A percentile compares a stretch with the other conserved stretches of the same genome.
These are phyloP conservation scores for Drosophila littoralis DNA, from an alignment of 1,140 invertebrate genomes.

Conservation along the genomic window DNA sequence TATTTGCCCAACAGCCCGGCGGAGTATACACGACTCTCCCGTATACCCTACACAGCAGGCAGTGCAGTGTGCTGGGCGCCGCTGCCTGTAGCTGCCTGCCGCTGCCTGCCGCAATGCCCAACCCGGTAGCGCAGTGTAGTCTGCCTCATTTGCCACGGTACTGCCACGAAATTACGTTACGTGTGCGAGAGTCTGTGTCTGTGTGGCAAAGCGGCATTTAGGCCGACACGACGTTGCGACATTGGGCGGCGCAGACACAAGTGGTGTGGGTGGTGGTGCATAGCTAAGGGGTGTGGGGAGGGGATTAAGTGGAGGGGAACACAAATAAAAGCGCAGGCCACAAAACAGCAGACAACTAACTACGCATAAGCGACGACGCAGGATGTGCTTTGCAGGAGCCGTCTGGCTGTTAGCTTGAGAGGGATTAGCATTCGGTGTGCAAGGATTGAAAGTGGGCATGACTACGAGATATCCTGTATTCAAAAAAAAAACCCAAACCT, in stretches of 20 bases:
- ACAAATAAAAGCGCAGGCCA: slow-evolving; percentile 76
- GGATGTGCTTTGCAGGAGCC: slow-evolving; percentile 62
- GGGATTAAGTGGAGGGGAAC: not conserved
- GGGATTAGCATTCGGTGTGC: slow-evolving; percentile 18
- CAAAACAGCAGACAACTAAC: slow-evolving; percentile 76
- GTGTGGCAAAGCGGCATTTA: slow-evolving; percentile 46
- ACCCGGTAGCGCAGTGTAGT: slow-evolving; percentile 48
- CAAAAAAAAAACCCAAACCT: not conserved
- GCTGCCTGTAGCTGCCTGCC: not conserved
- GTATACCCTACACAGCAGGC: slow-evolving; percentile 44
- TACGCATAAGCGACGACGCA: slow-evolving; percentile 64
- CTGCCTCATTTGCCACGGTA: slow-evolving; percentile 56
- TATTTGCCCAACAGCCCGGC: slow-evolving; percentile 35
- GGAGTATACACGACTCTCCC: slow-evolving; percentile 2
- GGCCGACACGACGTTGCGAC: slow-evolving; percentile 27
- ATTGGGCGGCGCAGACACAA: slow-evolving; percentile 43
- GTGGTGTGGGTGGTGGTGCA: slow-evolving; percentile 20
- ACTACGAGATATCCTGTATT: not conserved
- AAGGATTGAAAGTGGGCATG: no score
- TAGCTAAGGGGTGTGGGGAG: no score
- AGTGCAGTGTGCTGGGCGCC: not conserved
- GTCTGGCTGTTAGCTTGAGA: slow-evolving; percentile 19
- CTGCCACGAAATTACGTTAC: slow-evolving; percentile 66
- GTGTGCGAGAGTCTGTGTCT: slow-evolving; percentile 3
- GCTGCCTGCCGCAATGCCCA: not conserved